Evolutionary conservation across 2,797 vertebrate genomes (phyloP), one percentile per base, ranked within the genome.

Genomic region (Typhlichthys eigenmanni): DNA sequence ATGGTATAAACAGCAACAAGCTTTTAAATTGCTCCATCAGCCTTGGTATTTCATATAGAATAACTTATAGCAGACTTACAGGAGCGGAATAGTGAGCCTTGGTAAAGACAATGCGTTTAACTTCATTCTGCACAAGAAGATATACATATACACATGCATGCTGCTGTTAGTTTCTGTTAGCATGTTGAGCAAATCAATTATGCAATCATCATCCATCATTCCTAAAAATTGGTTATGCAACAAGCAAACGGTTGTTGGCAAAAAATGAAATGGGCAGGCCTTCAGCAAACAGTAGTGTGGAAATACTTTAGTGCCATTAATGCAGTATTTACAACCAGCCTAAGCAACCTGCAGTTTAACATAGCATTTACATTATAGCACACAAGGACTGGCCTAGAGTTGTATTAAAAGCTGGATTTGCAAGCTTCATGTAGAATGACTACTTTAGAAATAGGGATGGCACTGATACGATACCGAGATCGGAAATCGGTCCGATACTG

Each of bases 91-190:
- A 78, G 62, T 74, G 58, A 63, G 86, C 58, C 75, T 90, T 88
- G 69, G 86, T 72, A 83, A 92, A 91, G 59, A 78, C 82, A 87
- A 85, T 73, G 55, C 66, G 76, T 67, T 86, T 89, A 65, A 83
- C 88, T 79, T 87, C 78, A 66, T 76, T 90, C 90, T 90, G 84
- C 85, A 85, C 48, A 59, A 74, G 67, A 71, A 88, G 68, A 86
- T 2, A 75, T 32, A 51, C 64, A 75, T 62, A 65, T 72, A 83
- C 3, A 69, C 71, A 74, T 78, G 81, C 82, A 66, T 80, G 67
- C 49, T 32, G 64, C 43, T 9, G 55, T 75, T 71, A 73, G 72
- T 66, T 51, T 16, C 29, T 10, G 2, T 32, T 55, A 43, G 38
- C 24, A 53, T 60, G 48, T 66, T 72, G 80, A 58, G 60, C 47